Evolutionary conservation across 2,113 vertebrate species (phyloP), one percentile per base, ranked within the genome.

Genomic region (Scomber scombrus): DNA sequence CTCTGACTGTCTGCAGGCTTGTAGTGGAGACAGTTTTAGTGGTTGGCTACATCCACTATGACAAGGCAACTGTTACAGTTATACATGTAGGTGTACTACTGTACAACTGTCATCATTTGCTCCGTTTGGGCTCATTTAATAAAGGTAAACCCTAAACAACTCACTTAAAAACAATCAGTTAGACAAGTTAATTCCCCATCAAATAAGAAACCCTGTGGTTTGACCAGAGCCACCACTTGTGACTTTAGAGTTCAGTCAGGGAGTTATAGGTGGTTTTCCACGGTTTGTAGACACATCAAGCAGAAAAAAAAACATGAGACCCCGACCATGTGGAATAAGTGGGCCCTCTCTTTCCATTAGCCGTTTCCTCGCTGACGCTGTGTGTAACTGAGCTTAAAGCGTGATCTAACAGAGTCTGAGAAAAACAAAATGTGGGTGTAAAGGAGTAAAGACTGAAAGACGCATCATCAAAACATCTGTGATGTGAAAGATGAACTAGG

Each of bases 231-330:
- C 19, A 60, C 69, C 29, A 64, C 0, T 13, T 80, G 75, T 34
- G 71, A 77, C n/a, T 82, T 15, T 52, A 64, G 11, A 78, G 12
- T 56, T 58, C 29, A 75, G 76, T 72, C 57, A 62, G n/a, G 67
- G 63, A 60, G 6, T 68, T 70, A 23, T 79, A 76, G 80, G 82
- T 85, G 76, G 73, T 89, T 89, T 89, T 89, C 61, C 64, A 57
- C 50, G 0, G 14, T 72, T 64, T 10, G 49, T 11, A 70, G 19
- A 82, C 4, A 15, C 23, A 50, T 16, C 8, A 6, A 71, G 34
- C 18, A 67, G 10, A 69, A 63, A 34, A 5, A 51, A 67, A 14
- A 10, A 46, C 34, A 40, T 40, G 9, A 40, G 67, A 73, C 47
- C 66, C 19, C 26, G 11, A 60, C 50, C 34, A 31, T 34, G 1